Conservation (phyloP, 2,797 vertebrate species). For the Acanthurus leucopareius region DNA sequence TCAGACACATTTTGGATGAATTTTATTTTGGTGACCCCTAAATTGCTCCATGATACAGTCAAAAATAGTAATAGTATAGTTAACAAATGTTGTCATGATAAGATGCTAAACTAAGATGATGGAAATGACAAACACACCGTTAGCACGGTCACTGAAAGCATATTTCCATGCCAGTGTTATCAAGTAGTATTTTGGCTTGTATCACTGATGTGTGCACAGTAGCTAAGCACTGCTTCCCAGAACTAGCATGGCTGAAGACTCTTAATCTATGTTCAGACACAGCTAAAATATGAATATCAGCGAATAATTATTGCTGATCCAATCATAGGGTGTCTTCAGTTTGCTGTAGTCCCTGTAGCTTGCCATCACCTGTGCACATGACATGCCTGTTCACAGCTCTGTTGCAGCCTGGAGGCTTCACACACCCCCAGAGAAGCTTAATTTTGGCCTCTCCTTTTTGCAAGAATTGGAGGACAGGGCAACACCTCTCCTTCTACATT, state of each 20-base stretch:
- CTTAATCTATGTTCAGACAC: constrained; percentile 1
- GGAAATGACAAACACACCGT: background rate
- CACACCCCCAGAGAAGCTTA: constrained; percentile 60
- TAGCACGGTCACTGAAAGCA: background rate
- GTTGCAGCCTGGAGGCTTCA: constrained; percentile 60
- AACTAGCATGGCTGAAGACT: background rate
- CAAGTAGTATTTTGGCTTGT: background rate
- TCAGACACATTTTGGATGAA: background rate
- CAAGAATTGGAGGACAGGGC: constrained; percentile 60
- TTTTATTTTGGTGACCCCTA: no score
- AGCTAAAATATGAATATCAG: constrained; percentile 10
- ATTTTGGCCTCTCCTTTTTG: constrained; percentile 46
- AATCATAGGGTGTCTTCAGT: background rate
- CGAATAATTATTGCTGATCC: background rate
- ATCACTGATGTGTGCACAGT: background rate
- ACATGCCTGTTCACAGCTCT: constrained; percentile 44
- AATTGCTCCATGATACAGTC: background rate
- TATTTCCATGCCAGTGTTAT: background rate
- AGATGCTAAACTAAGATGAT: background rate
- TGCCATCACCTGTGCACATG: constrained; percentile 60
- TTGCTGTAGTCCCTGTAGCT: constrained; percentile 14
- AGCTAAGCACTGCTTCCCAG: background rate
- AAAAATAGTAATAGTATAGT: no score
- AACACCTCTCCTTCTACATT: constrained; percentile 28
- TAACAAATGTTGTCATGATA: background rate